Evolutionary conservation across 1,140 invertebrate species (phyloP).

Genomic region (Stenopsyche tienmushanensis): DNA sequence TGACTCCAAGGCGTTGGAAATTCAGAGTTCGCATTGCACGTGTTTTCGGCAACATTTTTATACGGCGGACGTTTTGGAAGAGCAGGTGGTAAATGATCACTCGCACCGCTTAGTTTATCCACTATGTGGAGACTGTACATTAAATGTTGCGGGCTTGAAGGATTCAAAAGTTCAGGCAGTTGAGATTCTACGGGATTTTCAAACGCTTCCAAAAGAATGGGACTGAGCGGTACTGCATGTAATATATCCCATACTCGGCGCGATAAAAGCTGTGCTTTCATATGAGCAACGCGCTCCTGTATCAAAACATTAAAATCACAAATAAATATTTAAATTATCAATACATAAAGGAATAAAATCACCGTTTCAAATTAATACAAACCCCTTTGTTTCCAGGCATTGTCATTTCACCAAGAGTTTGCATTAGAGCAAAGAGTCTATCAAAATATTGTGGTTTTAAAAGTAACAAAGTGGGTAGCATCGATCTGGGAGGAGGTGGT

Average conservation of each 20-base stretch:
- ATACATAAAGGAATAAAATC: conserved; percentile 11
- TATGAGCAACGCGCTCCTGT: conserved; percentile 77
- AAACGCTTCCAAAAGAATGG: conserved; percentile 80
- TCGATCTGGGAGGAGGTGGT: conserved; percentile 77
- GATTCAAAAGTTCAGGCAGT: conserved; percentile 76
- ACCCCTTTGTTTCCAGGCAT: conserved; percentile 68
- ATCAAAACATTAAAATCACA: conserved; percentile 34
- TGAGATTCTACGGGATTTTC: conserved; percentile 68
- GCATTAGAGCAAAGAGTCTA: conserved; percentile 85
- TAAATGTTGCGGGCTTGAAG: conserved; percentile 85
- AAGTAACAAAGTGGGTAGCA: conserved; percentile 80
- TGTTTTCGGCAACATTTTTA: conserved; percentile 43
- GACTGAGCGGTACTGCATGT: conserved; percentile 86
- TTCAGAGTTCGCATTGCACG: conserved; percentile 49
- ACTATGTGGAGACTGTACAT: conserved; percentile 95
- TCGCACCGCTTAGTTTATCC: conserved; percentile 60
- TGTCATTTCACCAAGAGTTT: conserved; percentile 83
- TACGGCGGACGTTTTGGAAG: conserved; percentile 21
- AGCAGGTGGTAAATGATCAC: conserved; percentile 42
- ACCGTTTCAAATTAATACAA: conserved; percentile 42
- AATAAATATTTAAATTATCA: conserved; percentile 4
- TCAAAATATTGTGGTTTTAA: conserved; percentile 86
- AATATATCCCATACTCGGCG: conserved; percentile 91
- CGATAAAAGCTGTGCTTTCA: conserved; percentile 87
- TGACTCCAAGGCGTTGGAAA: conserved; percentile 64